Conservation (phyloP, 2,113 vertebrate species). For the Malaclemys terrapin region DNA sequence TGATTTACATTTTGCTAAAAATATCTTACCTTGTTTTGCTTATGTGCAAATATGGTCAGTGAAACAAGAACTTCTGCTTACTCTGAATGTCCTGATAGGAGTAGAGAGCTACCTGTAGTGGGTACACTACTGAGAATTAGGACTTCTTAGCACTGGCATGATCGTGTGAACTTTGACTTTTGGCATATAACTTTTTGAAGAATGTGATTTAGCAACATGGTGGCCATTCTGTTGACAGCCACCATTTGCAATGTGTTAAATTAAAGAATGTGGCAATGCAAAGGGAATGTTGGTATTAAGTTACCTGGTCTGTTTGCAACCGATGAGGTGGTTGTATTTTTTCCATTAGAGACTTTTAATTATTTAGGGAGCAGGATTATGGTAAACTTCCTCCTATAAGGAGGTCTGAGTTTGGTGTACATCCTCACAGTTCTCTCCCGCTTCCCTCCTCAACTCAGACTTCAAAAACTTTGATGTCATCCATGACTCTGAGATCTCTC, state of each 20-base stretch:
- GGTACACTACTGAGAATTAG: background rate
- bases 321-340: accelerated
- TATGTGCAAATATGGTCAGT: background rate
- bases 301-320: background rate
- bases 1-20: slow-evolving; percentile 1
- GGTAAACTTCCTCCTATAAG: background rate
- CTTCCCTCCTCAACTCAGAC: background rate
- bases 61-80: slow-evolving; percentile 22
- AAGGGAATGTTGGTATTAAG: background rate
- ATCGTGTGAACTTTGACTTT: background rate
- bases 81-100: background rate
- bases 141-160: background rate
- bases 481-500: background rate
- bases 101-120: slow-evolving; percentile 10
- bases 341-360: background rate
- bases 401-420: background rate
- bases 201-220: background rate
- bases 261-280: background rate
- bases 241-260: background rate
- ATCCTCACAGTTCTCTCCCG: background rate
- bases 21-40: background rate
- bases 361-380: background rate
- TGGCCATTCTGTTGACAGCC: background rate
- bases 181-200: background rate
- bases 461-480: background rate